Evolutionary conservation across 1,140 invertebrate species (phyloP), one percentile per base, ranked within the genome.

Genomic region (Homalodisca vitripennis): DNA sequence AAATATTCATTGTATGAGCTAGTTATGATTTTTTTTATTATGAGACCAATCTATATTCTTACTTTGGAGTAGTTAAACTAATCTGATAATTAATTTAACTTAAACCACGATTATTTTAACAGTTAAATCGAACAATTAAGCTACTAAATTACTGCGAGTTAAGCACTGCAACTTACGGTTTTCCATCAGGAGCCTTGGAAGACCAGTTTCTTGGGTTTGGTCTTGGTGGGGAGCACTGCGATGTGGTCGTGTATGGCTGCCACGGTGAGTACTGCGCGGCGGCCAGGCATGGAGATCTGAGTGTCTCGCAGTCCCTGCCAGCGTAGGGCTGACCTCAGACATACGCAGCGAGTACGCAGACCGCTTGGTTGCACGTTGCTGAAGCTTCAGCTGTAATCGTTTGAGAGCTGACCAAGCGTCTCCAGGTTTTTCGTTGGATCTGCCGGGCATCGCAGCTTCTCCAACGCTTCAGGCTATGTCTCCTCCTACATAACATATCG

Each of bases 191-290:
- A 96, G 0, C 97, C 97, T 74, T 92, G 87, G 74, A 99, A 97
- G n/a, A 93, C 85, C 0, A 99, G 82, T 80, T 99, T 99, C 76
- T 99, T 99, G 0, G 98, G 98, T 78, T 97, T 95, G 0, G 97
- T 99, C 79, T 99, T 99, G 0, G 97, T 98, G 1, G 96, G 95
- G 51, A 99, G 82, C 71, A 99, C 94, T n/a, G 92, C 89, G 0
- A 97, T 92, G n/a, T 87, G 87, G 70, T 93, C 90, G 71, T 92
- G 88, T 1, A 99, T 89, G 6, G 89, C 88, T 74, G 89, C 86
- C 48, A 99, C 93, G 0, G 88, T 95, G 3, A 93, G 87, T 64
- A 31, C 81, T 75, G 51, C 80, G 79, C 89, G 87, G 29, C 96
- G n/a, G 0, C 97, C 97, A 0, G 97, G 97, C 93, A 99, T 97